Base-by-base conservation (phyloP, 2,113 vertebrate species). In the Arothron firmamentum region DNA sequence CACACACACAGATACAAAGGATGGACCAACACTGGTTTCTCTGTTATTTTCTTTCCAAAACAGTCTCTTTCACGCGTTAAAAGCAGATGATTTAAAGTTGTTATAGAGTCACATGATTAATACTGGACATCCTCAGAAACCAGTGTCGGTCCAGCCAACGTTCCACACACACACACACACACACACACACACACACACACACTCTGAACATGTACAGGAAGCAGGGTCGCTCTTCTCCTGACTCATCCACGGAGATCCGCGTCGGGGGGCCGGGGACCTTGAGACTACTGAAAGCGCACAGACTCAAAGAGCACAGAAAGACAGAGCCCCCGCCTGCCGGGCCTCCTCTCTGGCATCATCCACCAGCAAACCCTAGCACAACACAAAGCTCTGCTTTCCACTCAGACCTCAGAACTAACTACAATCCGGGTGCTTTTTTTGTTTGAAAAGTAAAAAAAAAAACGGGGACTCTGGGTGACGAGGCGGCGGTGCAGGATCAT, bases 281-380 rank as follows among this genome's bases (percentile, higher is more conserved):
- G 8, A 51, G 70, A 84, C 81, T 78, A 85, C 83, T 82, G 77
- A 87, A 79, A 78, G 52, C 78, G 67, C 70, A 64, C 55, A 52
- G 64, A 74, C 69, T 75, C 56, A 52, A 53, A 71, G 69, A 82
- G 81, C 78, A 84, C 75, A 81, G 75, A 68, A 57, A 62, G 65
- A 79, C 62, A 28, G 69, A 54, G 45, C 53, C 45, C 47, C 50
- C 69, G 49, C 72, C 79, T 79, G 80, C 79, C 62, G 54, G 59
- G 53, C 69, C 76, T 81, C 74, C 75, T 76, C 75, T 31, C 70
- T 12, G 56, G 65, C 77, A 68, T 79, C 75, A 53, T 82, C 81
- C 83, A 85, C 85, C 85, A 87, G 83, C 86, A 88, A 82, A 79
- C 65, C 71, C 56, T 54, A 80, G 84, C 83, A 83, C 85, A 85